Evolutionary conservation across 2,888 invertebrate genomes (phyloP).

Genomic region (Palloptera scutellata): DNA sequence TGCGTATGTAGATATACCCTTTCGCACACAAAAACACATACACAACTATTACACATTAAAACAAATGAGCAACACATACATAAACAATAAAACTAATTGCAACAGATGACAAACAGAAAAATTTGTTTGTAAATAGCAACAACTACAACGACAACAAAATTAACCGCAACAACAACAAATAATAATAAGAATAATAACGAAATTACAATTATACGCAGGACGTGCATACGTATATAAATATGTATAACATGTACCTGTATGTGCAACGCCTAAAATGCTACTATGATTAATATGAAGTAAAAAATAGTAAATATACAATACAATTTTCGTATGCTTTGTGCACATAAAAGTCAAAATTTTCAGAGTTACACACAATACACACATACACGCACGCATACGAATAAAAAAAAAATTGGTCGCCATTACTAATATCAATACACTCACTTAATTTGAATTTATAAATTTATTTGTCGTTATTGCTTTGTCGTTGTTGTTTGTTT

Average conservation of each 20-base stretch:
- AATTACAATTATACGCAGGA: conserved; percentile 6
- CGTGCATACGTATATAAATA: neutral
- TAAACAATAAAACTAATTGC: conserved; percentile 60
- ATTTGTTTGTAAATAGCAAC: conserved; percentile 5
- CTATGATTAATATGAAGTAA: conserved; percentile 2
- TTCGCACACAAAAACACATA: conserved; percentile 25
- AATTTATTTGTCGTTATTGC: conserved; percentile 13
- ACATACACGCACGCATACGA: conserved; percentile 10
- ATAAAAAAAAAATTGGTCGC: conserved; percentile 26
- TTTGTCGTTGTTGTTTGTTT: conserved; percentile 2
- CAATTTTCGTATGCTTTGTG: neutral
- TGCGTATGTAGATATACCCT: neutral
- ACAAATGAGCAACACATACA: conserved; percentile 4
- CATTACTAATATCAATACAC: conserved; percentile 18
- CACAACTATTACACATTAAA: conserved; percentile 13
- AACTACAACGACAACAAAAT: conserved; percentile 8
- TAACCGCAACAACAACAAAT: conserved; percentile 8
- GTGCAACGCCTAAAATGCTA: conserved; percentile 12
- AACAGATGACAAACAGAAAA: conserved; percentile 43
- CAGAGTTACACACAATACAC: conserved; percentile 13
- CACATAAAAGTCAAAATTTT: conserved; percentile 1
- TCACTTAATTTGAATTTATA: conserved; percentile 29
- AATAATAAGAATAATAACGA: neutral
- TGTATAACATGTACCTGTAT: neutral
- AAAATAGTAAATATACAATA: neutral